Conservation (phyloP, 2,888 invertebrate genomes). For the Drosophila fungiperda region DNA sequence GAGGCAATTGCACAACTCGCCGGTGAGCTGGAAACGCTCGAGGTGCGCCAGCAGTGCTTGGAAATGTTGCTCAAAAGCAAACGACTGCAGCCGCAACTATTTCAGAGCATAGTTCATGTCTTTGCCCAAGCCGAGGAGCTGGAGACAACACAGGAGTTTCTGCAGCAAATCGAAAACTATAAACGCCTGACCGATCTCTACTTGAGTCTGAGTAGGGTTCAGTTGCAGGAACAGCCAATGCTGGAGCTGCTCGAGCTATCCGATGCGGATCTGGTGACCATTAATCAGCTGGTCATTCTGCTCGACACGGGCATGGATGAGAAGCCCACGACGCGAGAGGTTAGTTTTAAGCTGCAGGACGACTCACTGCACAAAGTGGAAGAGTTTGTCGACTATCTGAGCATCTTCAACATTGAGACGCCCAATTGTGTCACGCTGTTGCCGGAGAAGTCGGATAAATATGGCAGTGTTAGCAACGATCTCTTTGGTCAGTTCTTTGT, state of each 20-base stretch:
- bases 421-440: constrained; percentile 82
- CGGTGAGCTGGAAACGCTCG: constrained; percentile 89
- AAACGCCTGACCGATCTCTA: constrained; percentile 82
- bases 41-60: constrained; percentile 89
- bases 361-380: constrained; percentile 84
- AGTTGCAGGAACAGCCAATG: constrained; percentile 47
- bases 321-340: constrained; percentile 83
- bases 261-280: constrained; percentile 86
- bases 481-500: constrained; percentile 80
- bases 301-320: constrained; percentile 73
- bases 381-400: constrained; percentile 86
- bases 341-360: constrained; percentile 87
- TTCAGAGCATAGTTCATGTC: constrained; percentile 86
- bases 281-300: constrained; percentile 88
- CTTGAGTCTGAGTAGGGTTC: constrained; percentile 61
- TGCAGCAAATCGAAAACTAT: constrained; percentile 69
- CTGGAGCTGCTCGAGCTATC: constrained; percentile 68
- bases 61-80: constrained; percentile 90
- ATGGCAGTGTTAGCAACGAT: constrained; percentile 77
- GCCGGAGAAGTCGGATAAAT: constrained; percentile 80
- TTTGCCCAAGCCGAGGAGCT: constrained; percentile 60
- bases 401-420: constrained; percentile 78
- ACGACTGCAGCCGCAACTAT: constrained; percentile 87
- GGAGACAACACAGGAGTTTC: constrained; percentile 76
- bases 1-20: constrained; percentile 83